A percentile compares a stretch with the other conserved stretches of the same genome.
These are phyloP conservation scores for Mirza zaza DNA, from an alignment of 2,113 vertebrate species.

Conservation along the genomic window DNA sequence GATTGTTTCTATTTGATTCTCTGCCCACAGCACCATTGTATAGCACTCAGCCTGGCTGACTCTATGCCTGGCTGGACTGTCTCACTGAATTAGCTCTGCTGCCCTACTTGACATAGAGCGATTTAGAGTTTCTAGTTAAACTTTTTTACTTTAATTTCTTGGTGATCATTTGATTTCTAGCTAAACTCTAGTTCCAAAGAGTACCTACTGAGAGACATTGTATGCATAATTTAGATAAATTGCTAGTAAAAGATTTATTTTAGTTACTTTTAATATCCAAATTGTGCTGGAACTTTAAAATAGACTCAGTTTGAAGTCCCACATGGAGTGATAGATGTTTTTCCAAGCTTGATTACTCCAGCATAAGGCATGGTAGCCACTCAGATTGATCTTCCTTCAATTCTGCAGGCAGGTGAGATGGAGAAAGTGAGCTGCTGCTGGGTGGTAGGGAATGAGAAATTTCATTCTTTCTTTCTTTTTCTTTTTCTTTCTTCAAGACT, in stretches of 20 bases:
- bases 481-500: no score
- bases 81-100: background rate
- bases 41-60: background rate
- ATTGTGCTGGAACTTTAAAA: conserved; percentile 49
- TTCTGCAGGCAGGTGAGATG: background rate
- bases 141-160: conserved; percentile 23
- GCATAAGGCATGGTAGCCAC: background rate
- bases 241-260: conserved; percentile 50
- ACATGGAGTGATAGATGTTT: background rate
- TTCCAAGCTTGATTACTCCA: background rate
- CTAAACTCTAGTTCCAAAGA: conserved; percentile 13
- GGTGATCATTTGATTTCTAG: background rate
- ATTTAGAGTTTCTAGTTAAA: conserved; percentile 44
- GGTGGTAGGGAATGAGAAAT: background rate
- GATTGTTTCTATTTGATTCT: background rate
- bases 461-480: no score
- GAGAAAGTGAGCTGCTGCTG: background rate
- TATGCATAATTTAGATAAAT: conserved; percentile 59
- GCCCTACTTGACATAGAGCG: background rate
- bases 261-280: conserved; percentile 62
- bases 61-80: background rate
- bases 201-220: conserved; percentile 17
- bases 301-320: background rate
- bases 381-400: background rate
- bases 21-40: background rate